A percentile compares a stretch with the other conserved stretches of the same genome.
These are phyloP conservation scores for Salvelinus namaycush DNA, from an alignment of 2,113 vertebrate species.

Conservation along the genomic window DNA sequence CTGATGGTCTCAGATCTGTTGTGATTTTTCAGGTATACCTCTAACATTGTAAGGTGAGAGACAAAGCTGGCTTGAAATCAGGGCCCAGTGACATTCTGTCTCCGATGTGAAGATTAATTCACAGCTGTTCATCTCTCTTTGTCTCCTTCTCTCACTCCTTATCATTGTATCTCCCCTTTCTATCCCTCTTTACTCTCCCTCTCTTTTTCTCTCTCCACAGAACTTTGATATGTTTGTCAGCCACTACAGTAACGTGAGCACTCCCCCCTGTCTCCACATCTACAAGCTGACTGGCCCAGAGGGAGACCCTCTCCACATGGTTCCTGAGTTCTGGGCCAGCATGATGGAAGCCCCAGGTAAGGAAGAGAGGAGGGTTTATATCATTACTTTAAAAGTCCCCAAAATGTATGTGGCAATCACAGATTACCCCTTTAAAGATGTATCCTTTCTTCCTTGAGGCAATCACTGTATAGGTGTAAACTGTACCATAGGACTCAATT, in stretches of 20 bases:
- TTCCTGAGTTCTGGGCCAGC: constrained; percentile 95
- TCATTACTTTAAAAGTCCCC: background rate
- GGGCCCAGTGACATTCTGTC: background rate
- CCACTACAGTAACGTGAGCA: constrained; percentile 95
- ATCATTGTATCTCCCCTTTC: background rate
- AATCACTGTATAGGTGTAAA: background rate
- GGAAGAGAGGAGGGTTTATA: constrained; percentile 18
- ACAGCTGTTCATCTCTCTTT: no score
- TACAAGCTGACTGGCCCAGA: constrained; percentile 88
- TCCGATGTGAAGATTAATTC: no score
- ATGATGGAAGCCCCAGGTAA: constrained; percentile 98
- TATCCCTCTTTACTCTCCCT: background rate
- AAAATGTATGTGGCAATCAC: no score
- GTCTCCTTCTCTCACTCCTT: constrained; percentile 4
- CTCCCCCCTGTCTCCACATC: constrained; percentile 91
- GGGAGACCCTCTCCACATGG: constrained; percentile 83
- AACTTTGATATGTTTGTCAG: constrained; percentile 98
- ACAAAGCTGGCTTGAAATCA: background rate
- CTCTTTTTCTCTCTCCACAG: constrained; percentile 58
- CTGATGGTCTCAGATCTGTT: no score
- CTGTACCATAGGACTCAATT: no score
- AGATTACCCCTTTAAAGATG: no score
- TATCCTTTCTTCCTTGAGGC: background rate
- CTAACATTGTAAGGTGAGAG: no score
- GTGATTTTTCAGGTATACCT: no score